Evolutionary conservation across 2,797 vertebrate species (phyloP).

Genomic region (Acanthopagrus latus): DNA sequence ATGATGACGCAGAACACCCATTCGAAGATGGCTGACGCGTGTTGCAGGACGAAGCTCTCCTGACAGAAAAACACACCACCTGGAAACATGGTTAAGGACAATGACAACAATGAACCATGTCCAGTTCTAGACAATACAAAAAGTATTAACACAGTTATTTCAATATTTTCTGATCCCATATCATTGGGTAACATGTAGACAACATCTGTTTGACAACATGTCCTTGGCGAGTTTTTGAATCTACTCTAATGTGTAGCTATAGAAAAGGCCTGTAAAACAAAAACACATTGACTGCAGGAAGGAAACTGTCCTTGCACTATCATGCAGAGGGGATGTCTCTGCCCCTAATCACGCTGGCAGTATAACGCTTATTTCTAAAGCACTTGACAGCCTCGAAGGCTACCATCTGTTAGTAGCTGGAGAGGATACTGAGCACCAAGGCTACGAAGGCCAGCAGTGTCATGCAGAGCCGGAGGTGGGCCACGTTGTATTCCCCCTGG

Average conservation of each 20-base stretch:
- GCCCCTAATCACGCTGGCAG: conserved; percentile 22
- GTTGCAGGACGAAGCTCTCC: conserved; percentile 88
- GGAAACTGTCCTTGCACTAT: background rate
- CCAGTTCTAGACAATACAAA: too few species aligned
- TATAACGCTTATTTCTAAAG: background rate
- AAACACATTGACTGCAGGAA: background rate
- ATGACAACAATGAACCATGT: conserved; percentile 31
- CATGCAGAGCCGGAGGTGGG: conserved; percentile 89
- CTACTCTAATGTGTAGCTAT: background rate
- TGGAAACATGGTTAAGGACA: conserved; percentile 77
- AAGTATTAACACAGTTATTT: too few species aligned
- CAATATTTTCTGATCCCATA: background rate
- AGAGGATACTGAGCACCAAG: conserved; percentile 94
- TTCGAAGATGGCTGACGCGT: conserved; percentile 88
- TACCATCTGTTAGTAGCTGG: conserved; percentile 49
- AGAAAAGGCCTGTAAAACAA: too few species aligned
- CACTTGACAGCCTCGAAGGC: conserved; percentile 19
- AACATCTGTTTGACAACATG: background rate
- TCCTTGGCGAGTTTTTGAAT: background rate
- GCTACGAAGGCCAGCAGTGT: conserved; percentile 88
- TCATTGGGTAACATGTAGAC: background rate
- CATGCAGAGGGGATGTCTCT: background rate
- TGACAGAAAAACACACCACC: conserved; percentile 90
- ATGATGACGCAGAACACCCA: conserved; percentile 89
- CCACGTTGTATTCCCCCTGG: conserved; percentile 88